These are phyloP conservation scores for Channa striata DNA, from an alignment of 2,797 vertebrate genomes.

Conservation along the genomic window DNA sequence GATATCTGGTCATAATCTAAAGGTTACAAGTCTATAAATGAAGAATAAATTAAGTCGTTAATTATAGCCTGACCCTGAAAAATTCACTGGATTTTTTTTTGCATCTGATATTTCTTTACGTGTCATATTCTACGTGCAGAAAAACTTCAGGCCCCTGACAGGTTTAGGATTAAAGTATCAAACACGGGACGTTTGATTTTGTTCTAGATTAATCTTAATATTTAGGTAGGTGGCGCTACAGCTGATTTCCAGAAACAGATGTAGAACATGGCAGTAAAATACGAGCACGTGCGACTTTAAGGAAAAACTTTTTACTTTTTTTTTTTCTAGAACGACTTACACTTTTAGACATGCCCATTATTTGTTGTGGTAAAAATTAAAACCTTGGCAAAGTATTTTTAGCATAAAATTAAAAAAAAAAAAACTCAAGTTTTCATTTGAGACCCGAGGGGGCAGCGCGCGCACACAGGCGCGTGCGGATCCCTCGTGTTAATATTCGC, in stretches of 20 bases:
- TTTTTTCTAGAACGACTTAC: not conserved
- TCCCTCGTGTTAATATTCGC: constrained; percentile 32
- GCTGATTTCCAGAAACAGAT: constrained; percentile 35
- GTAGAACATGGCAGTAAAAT: not conserved
- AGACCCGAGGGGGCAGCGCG: constrained; percentile 39
- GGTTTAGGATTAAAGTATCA: not conserved
- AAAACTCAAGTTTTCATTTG: constrained; percentile 20
- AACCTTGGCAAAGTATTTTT: not conserved
- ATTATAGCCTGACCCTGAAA: no score
- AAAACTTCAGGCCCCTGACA: not conserved
- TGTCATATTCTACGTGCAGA: not conserved
- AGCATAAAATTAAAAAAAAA: not conserved
- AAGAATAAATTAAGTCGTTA: not conserved
- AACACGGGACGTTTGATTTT: no score
- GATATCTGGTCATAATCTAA: not conserved
- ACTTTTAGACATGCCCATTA: not conserved
- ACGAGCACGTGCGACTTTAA: no score
- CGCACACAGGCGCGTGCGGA: constrained; percentile 34
- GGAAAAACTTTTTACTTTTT: no score
- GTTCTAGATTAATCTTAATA: no score
- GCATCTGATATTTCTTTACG: not conserved
- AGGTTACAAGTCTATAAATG: no score
- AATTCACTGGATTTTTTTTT: no score
- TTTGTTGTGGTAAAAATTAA: not conserved
- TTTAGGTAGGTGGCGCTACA: constrained; percentile 60